Base-by-base conservation (phyloP, 1,140 invertebrate genomes). In the Sarcophaga peregrina region DNA sequence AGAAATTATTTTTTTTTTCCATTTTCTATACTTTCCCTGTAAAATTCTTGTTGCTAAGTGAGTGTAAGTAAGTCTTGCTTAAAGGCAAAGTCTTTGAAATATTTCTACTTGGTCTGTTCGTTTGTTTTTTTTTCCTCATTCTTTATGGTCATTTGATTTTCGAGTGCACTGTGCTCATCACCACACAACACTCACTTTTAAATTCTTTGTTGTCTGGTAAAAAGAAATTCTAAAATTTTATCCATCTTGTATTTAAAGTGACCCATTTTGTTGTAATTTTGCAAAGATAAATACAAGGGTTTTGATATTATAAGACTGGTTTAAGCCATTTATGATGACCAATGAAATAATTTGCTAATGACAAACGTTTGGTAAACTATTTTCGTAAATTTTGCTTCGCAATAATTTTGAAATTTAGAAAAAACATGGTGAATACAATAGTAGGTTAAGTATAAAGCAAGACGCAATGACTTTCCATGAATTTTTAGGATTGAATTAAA, bases 101-200 rank as follows among this genome's bases (percentile, higher is more conserved):
- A 46, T 76, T 10, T 48, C 4, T 37, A 37, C 25, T 37, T 37
- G 25, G 46, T 48, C 9, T 11, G 10, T 45, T 5, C 6, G 73
- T 37, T 3, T 76, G 17, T 52, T n/a, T 50, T 48, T 17, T 15
- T 8, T 8, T 52, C 2, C 50, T 11, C 11, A 46, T 68, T 45
- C n/a, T 81, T 81, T 81, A 81, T 81, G 80, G 80, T 81, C 80
- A 81, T 37, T 81, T 81, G 80, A 68, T 68, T 81, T 81, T 81
- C 62, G 11, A 81, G 80, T 62, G 13, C 80, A 81, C 37, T 50
- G 48, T 20, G 13, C 68, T 1, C 13, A 52, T 52, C 62, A 62
- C 17, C 74, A 48, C 20, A 5, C 73, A 48, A 48, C 46, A 37
- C 75, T 25, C 47, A 25, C 75, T 76, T 48, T 15, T 72, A 25